phyloP scores from a whole-genome alignment of 2,888 invertebrate species.

The Anoncus sp. region DNA sequence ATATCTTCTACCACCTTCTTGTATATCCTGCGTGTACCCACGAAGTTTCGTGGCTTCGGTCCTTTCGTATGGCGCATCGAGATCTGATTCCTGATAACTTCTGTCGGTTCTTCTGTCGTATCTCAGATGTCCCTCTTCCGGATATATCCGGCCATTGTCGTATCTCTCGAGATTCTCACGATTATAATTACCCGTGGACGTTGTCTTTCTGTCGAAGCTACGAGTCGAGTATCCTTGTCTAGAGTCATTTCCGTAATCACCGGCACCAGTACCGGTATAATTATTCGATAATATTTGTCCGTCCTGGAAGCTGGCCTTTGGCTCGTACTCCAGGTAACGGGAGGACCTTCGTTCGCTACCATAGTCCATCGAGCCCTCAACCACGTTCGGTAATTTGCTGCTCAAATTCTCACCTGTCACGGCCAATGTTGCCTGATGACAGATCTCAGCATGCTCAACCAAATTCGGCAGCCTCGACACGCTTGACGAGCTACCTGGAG shows the following conservation, averaged over 20 bases:
- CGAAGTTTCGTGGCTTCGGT: conserved; percentile 74
- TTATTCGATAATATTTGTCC: conserved; percentile 62
- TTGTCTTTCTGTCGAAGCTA: conserved; percentile 75
- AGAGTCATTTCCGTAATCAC: conserved; percentile 52
- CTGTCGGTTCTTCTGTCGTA: conserved; percentile 77
- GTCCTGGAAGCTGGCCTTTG: conserved; percentile 70
- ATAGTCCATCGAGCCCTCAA: conserved; percentile 83
- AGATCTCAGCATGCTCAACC: conserved; percentile 81
- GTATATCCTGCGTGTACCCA: conserved; percentile 71
- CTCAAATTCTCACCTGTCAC: conserved; percentile 80
- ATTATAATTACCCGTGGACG: conserved; percentile 67
- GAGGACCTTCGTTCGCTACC: conserved; percentile 82
- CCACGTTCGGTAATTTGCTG: conserved; percentile 82
- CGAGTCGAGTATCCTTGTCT: conserved; percentile 55
- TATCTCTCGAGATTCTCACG: conserved; percentile 78
- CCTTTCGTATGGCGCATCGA: conserved; percentile 79
- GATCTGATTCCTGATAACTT: conserved; percentile 80
- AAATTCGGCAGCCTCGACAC: conserved; percentile 79
- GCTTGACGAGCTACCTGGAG: conserved; percentile 80
- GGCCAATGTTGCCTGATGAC: conserved; percentile 65
- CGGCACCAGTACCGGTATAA: conserved; percentile 51
- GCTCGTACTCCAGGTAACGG: conserved; percentile 81
- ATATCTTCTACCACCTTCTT: conserved; percentile 76
- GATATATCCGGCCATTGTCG: conserved; percentile 78
- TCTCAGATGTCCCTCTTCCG: conserved; percentile 75